A percentile compares a stretch with the other conserved stretches of the same genome.
Conservation (phyloP, 2,888 invertebrate species). For the Watsonalla binaria region DNA sequence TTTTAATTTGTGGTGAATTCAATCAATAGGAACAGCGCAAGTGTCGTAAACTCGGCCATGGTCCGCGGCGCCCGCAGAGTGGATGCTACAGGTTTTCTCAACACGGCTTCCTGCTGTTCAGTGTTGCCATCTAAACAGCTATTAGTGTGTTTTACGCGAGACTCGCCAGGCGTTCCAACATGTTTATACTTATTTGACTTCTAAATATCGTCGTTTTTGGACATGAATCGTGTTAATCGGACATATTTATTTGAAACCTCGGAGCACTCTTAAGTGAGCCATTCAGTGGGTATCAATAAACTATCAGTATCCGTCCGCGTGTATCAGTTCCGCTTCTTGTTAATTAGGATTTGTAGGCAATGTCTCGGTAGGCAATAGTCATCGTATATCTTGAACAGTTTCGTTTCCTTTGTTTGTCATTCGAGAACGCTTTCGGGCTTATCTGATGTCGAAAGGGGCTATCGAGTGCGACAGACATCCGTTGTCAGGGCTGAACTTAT, state of each 20-base stretch:
- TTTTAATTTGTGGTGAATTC: conserved; percentile 58
- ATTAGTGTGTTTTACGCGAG: conserved; percentile 68
- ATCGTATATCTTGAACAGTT: conserved; percentile 50
- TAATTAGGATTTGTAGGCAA: conserved; percentile 56
- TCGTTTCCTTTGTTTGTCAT: conserved; percentile 53
- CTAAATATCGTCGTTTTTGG: conserved; percentile 70
- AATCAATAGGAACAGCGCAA: conserved; percentile 54
- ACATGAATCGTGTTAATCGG: conserved; percentile 63
- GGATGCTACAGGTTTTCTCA: conserved; percentile 45
- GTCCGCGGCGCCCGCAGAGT: conserved; percentile 43
- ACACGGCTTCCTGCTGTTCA: conserved; percentile 67
- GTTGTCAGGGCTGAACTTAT: conserved; percentile 47
- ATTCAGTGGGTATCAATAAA: conserved; percentile 33
- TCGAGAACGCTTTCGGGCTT: conserved; percentile 42
- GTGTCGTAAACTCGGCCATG: conserved; percentile 52
- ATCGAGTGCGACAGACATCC: conserved; percentile 50
- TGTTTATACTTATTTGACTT: conserved; percentile 69
- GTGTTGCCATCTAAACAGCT: conserved; percentile 57
- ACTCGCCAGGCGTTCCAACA: conserved; percentile 54
- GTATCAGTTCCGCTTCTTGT: conserved; percentile 54
- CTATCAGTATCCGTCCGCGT: conserved; percentile 21
- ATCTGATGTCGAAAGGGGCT: conserved; percentile 63
- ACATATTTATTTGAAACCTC: conserved; percentile 62
- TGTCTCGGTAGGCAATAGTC: conserved; percentile 59
- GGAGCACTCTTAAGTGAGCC: conserved; percentile 43